Evolutionary conservation across 2,113 vertebrate species (phyloP), one percentile per base, ranked within the genome.

Genomic region (Muntiacus reevesi): DNA sequence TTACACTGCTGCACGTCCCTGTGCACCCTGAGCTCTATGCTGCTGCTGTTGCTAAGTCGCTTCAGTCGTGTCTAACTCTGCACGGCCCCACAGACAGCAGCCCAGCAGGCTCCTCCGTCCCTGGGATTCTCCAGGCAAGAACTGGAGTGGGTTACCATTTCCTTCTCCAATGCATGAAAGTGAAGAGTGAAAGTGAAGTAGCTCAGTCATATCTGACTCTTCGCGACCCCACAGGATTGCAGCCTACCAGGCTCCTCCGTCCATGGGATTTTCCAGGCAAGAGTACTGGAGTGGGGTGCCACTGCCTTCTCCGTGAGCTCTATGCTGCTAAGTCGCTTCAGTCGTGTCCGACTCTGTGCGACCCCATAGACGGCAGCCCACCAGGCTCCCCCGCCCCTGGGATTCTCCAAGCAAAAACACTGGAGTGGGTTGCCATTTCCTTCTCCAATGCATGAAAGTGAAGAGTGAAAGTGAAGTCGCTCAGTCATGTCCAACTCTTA

Each of bases 221-320:
- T 30, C 1, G 15, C 1, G 1, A 16, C 30, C 7, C 33, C 15
- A 17, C 1, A 64, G 16, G 40, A 64, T 3, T 1, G 62, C 62
- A 64, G 3, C 62, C 30, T 30, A 67, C 7, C 28, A 67, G 33
- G 33, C 33, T 67, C 33, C 33, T 15, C 16, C 2, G 2, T n/a
- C 33, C 62, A 33, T 19, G 33, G 33, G 62, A 64, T 64, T 64
- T 3, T 64, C 62, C 62, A 64, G 62, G 33, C 62, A 64, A 64
- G 15, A 64, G 9, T 7, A n/a, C 15, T 64, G 62, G 16, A n/a
- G 33, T n/a, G 62, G 30, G 62, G 2, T 64, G 30, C 62, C 30
- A 64, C 8, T 64, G 4, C 62, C 62, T 64, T 62, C 59, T 62
- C 59, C 28, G 14, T 50, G 55, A 78, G 33, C 30, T 50, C 47